phyloP scores from a whole-genome alignment of 1,140 invertebrate genomes.

The Zelostemma sp. region DNA sequence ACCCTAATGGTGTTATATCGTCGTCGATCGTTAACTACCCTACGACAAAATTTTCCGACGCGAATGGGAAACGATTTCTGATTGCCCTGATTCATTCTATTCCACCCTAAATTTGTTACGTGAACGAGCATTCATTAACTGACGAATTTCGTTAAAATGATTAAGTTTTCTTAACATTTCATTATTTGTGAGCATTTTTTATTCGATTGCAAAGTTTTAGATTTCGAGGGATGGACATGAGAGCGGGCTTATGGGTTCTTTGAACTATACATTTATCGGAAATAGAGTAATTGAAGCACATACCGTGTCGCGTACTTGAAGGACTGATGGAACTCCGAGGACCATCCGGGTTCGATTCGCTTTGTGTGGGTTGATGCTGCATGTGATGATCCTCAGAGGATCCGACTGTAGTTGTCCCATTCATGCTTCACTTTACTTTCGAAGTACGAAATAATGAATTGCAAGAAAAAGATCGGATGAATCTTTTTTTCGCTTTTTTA shows the following conservation, averaged over 20 bases:
- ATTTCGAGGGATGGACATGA: too few species aligned
- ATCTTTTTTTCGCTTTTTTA: too few species aligned
- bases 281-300: neutral
- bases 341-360: conserved; percentile 60
- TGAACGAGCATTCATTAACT: too few species aligned
- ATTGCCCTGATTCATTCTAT: conserved; percentile 37
- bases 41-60: neutral
- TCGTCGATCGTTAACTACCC: conserved; percentile 49
- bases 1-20: conserved; percentile 61
- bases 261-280: neutral
- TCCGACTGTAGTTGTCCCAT: conserved; percentile 58
- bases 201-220: too few species aligned
- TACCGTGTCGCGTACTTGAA: conserved; percentile 65
- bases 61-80: conserved; percentile 25
- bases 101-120: conserved; percentile 8
- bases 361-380: conserved; percentile 61
- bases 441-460: too few species aligned
- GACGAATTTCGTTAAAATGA: too few species aligned
- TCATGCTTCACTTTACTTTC: conserved; percentile 57
- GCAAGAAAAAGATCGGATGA: too few species aligned
- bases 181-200: too few species aligned
- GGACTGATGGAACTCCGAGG: conserved; percentile 65
- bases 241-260: too few species aligned
- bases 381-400: conserved; percentile 60
- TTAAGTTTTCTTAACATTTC: too few species aligned